Percentiles rank a stretch among this genome's conserved stretches.
Conservation (phyloP, 1,140 invertebrate genomes). For the Drosophila lowei region DNA sequence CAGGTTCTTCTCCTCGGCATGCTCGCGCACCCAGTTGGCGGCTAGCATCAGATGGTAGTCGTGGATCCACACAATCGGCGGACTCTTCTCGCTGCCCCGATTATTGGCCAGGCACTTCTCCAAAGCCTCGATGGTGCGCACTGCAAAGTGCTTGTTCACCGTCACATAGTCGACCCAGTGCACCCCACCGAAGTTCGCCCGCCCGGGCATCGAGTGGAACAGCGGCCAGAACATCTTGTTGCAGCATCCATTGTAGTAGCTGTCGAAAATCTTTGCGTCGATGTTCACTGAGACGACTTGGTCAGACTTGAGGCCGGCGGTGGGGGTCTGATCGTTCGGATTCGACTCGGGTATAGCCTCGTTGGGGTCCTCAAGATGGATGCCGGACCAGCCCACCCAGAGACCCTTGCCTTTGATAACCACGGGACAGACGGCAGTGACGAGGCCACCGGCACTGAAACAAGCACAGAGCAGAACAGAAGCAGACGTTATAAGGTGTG, state of each 20-base stretch:
- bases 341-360: constrained; percentile 93
- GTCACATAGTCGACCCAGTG: constrained; percentile 92
- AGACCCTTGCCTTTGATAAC: constrained; percentile 92
- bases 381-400: constrained; percentile 96
- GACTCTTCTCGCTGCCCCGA: constrained; percentile 84
- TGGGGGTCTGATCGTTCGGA: constrained; percentile 92
- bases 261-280: constrained; percentile 89
- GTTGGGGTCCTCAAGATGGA: constrained; percentile 88
- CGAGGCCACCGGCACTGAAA: constrained; percentile 91
- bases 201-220: constrained; percentile 94
- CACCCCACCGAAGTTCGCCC: constrained; percentile 90
- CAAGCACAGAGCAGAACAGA: not conserved
- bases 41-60: constrained; percentile 96
- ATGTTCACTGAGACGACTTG: constrained; percentile 93
- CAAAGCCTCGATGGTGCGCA: constrained; percentile 90
- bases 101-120: constrained; percentile 86
- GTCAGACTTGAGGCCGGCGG: constrained; percentile 90
- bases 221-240: constrained; percentile 96
- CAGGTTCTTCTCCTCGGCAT: constrained; percentile 90
- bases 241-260: constrained; percentile 96
- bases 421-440: constrained; percentile 94
- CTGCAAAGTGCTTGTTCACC: constrained; percentile 92
- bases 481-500: constrained; percentile 13
- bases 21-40: constrained; percentile 93
- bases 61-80: constrained; percentile 94